These are phyloP conservation scores for Bombus affinis DNA, from an alignment of 1,140 invertebrate genomes.

Conservation along the genomic window DNA sequence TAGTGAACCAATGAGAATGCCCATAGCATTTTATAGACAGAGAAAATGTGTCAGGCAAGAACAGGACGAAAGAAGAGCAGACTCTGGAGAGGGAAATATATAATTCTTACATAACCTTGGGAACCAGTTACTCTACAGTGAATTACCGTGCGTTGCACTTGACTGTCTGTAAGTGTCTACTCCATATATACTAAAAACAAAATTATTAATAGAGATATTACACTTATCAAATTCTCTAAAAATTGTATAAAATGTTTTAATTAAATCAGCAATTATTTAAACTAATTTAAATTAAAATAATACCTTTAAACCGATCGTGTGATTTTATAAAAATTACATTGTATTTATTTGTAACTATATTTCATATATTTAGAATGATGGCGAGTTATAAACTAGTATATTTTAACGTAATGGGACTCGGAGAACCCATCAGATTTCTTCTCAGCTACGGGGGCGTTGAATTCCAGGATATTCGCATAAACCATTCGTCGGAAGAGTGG, in stretches of 20 bases:
- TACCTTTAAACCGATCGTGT: not conserved
- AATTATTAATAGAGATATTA: not conserved
- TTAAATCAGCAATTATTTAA: not conserved
- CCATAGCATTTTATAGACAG: not conserved
- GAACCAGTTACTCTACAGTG: constrained; percentile 25
- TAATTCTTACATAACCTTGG: constrained; percentile 14
- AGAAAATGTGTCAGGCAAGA: constrained; percentile 2
- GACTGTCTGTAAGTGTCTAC: not conserved
- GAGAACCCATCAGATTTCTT: constrained; percentile 85
- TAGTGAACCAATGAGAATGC: not conserved
- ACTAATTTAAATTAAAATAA: not conserved
- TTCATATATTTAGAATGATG: constrained; percentile 46
- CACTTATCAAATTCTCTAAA: not conserved
- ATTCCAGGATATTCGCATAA: constrained; percentile 84
- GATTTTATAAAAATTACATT: not conserved
- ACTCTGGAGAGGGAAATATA: constrained; percentile 15
- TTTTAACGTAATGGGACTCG: constrained; percentile 85
- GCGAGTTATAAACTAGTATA: constrained; percentile 83
- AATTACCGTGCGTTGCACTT: not conserved
- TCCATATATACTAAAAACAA: not conserved
- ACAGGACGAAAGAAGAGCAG: not conserved
- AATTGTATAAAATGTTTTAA: not conserved
- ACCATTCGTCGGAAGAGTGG: constrained; percentile 76
- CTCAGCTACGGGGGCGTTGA: constrained; percentile 83
- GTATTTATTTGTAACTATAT: not conserved